Evolutionary conservation across 2,888 invertebrate genomes (phyloP).

Genomic region (Diarsia mendica): DNA sequence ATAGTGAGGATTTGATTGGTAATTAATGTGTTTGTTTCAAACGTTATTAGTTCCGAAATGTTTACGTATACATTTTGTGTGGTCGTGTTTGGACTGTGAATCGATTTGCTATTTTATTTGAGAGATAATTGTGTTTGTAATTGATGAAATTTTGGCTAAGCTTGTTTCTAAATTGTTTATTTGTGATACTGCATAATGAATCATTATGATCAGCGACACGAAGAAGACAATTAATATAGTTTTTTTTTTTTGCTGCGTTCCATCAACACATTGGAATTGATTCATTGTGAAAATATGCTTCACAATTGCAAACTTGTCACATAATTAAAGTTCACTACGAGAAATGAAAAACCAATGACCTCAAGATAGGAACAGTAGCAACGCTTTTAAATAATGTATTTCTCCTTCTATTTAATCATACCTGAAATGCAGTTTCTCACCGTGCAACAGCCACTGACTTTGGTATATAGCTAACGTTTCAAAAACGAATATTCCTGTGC

Average conservation of each 20-base stretch:
- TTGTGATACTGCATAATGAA: no score
- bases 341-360: no score
- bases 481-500: conserved; percentile 9
- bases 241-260: no score
- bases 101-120: conserved; percentile 24
- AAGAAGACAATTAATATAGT: no score
- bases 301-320: not conserved
- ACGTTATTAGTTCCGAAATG: conserved; percentile 45
- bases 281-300: no score
- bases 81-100: conserved; percentile 3
- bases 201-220: no score
- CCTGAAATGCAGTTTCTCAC: not conserved
- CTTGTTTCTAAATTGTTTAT: not conserved
- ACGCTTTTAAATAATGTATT: no score
- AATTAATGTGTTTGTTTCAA: conserved; percentile 50
- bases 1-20: conserved; percentile 46
- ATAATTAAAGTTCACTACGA: not conserved
- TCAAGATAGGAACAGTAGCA: no score
- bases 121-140: not conserved
- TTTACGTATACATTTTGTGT: conserved; percentile 19
- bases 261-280: no score
- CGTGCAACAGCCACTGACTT: not conserved
- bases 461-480: not conserved
- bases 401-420: not conserved
- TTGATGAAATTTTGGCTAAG: no score